Evolutionary conservation across 2,113 vertebrate species (phyloP), one percentile per base, ranked within the genome.

Genomic region (Forbesichthys agassizii): DNA sequence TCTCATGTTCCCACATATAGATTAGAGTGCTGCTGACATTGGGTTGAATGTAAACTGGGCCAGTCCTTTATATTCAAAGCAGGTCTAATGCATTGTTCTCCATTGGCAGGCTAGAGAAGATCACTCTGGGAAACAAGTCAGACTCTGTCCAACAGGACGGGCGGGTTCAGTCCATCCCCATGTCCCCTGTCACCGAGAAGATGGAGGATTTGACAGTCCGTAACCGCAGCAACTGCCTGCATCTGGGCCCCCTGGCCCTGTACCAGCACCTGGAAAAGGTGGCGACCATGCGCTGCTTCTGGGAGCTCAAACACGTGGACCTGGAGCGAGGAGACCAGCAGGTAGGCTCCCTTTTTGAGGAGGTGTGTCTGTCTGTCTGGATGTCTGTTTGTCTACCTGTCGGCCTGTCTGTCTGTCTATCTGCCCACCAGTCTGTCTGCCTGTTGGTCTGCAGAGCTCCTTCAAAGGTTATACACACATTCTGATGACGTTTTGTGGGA

Each of bases 281-380:
- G 79, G 93, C 94, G 85, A 94, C 86, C 33, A 91, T 95, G 86
- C 90, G 91, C 68, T 91, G 88, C 72, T 95, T 95, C 88, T 93
- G 94, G 89, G 93, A 95, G 85, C 93, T 93, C 73, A 94, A 93
- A 74, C 75, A 88, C n/a, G 83, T 85, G 52, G 87, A 92, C 71
- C 61, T 83, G 71, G 79, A 90, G 66, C 80, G 77, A 66, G 58
- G 71, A 56, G 74, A 55, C 13, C 74, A 80, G 11, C 79, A 92
- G 87, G 90, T 91, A 86, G 57, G 12, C 0, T 51, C 10, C 36
- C 16, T 5, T 62, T 46, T 48, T 55, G 3, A 42, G 36, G 36
- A 42, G 36, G 36, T 42, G 36, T 42, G 36, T 42, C 36, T 42
- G 36, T 42, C 20, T 20, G 20, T 20, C 20, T 20, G 20, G 1